A percentile compares a stretch with the other conserved stretches of the same genome.
phyloP scores from a whole-genome alignment of 2,797 vertebrate genomes.

The Emydoidea blandingii region DNA sequence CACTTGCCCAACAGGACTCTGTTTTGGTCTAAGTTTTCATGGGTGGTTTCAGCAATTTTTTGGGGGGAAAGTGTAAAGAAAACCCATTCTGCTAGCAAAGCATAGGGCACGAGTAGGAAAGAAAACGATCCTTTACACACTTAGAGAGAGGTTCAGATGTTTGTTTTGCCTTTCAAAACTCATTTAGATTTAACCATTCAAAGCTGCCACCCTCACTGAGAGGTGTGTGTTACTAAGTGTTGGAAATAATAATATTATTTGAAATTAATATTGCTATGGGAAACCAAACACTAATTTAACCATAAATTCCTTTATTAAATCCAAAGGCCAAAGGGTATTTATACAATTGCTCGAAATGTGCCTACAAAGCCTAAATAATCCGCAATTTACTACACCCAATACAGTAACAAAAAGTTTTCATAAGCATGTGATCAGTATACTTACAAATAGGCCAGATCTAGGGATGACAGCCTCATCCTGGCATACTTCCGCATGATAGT shows the following conservation, averaged over 20 bases:
- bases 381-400: background rate
- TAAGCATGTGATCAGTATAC: background rate
- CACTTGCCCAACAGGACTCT: background rate
- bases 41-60: background rate
- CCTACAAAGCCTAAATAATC: background rate
- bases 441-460: background rate
- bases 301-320: too few relatives aligned
- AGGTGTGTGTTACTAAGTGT: background rate
- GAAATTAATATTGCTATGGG: too few relatives aligned
- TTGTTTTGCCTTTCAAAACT: conserved; percentile 26
- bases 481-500: background rate
- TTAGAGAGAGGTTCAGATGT: background rate
- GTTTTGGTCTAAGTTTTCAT: background rate
- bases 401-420: background rate
- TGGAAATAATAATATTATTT: background rate
- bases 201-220: conserved; percentile 27
- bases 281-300: too few relatives aligned
- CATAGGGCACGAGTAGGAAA: background rate
- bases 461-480: background rate
- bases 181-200: background rate
- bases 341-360: background rate
- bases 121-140: background rate
- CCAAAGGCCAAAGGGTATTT: background rate
- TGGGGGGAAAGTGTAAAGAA: conserved; percentile 8
- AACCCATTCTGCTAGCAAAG: background rate